Base-by-base conservation (phyloP, 2,113 vertebrate species). In the Bufo gargarizans region DNA sequence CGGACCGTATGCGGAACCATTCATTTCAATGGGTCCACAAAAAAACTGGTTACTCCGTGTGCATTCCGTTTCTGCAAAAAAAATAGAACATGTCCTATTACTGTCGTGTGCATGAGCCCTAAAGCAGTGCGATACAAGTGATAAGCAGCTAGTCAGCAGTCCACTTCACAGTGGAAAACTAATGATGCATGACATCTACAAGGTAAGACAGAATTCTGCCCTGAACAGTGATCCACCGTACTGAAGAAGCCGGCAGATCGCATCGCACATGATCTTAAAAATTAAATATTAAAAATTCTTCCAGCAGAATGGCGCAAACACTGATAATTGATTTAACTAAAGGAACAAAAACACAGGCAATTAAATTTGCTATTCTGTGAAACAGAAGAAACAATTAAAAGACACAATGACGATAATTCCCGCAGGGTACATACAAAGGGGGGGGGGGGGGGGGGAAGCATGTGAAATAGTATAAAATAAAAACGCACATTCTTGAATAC, bases 361-460 rank as follows among this genome's bases (percentile, higher is more conserved):
- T 83, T 83, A 20, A 67, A 83, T 83, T 9, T 33, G 63, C 80
- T 67, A 83, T 53, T 83, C 81, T 83, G 81, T 69, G 63, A 83
- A 83, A 83, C 81, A 83, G 80, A 49, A 82, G 13, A 82, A 67
- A 10, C 43, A 53, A 83, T 67, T 65, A 65, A 50, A 82, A 65
- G 45, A 14, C 56, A 81, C 33, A 22, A 79, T 33, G 59, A 83
- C 45, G 11, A 67, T n/a, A 63, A 49, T 65, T 82, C 45, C 45
- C 22, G 45, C 17, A 13, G 80, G 2, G 43, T 20, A 43, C 47
- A 65, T n/a, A 50, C 61, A 12, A 19, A 20, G 3, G 10, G 33
- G 9, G 50, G 2, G 4, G 33, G 50, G 8, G 59, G 56, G 8
- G 16, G 16, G 56, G 8, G 16, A 14, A 45, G 17, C n/a, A 55